phyloP scores from a whole-genome alignment of 2,888 invertebrate species.

The Operophtera brumata region DNA sequence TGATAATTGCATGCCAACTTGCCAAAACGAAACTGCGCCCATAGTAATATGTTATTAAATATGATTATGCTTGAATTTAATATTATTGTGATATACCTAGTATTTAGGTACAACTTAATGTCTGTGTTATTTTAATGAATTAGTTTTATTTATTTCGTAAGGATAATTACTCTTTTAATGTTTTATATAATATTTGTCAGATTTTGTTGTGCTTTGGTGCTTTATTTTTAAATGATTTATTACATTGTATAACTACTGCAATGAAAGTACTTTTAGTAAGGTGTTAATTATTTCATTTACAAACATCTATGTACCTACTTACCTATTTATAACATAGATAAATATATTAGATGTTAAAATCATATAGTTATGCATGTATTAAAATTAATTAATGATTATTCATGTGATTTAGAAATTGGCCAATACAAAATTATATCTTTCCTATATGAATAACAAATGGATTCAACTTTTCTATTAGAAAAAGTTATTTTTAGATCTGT shows the following conservation, averaged over 20 bases:
- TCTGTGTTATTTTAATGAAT: not conserved
- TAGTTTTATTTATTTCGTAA: too few species aligned
- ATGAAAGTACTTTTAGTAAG: too few species aligned
- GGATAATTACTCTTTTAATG: too few species aligned
- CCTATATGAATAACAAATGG: not conserved
- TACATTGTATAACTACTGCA: too few species aligned
- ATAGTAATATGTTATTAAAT: not conserved
- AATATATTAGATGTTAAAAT: not conserved
- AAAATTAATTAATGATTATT: not conserved
- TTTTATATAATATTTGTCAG: too few species aligned
- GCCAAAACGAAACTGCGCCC: not conserved
- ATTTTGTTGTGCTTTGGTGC: too few species aligned
- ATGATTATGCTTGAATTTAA: not conserved
- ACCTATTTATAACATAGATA: not conserved
- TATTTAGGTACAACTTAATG: not conserved
- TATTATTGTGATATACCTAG: not conserved
- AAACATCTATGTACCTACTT: too few species aligned
- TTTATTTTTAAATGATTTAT: too few species aligned
- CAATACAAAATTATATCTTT: not conserved
- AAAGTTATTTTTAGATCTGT: not conserved
- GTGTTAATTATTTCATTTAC: too few species aligned
- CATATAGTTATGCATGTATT: not conserved
- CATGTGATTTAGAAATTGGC: too few species aligned
- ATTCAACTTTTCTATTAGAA: not conserved
- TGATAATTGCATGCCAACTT: not conserved